Evolutionary conservation across 1,140 invertebrate genomes (phyloP).

Genomic region (Drosophila azteca): DNA sequence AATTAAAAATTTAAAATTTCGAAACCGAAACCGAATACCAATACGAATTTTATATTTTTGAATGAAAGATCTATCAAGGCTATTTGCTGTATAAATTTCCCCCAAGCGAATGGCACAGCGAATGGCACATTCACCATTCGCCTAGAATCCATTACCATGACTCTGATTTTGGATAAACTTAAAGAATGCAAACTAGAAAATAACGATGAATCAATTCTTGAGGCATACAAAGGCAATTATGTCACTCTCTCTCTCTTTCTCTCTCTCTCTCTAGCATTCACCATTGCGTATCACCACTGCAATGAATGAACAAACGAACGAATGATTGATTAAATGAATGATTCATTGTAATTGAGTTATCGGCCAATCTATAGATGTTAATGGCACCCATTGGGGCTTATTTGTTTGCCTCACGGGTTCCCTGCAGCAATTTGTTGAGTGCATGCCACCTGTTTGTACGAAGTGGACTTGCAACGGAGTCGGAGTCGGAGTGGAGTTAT

Average conservation of each 20-base stretch:
- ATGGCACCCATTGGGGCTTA: conserved; percentile 20
- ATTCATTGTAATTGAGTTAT: conserved; percentile 33
- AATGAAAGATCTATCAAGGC: neutral
- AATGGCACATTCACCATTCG: neutral
- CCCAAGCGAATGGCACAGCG: too few species aligned
- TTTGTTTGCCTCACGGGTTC: conserved; percentile 23
- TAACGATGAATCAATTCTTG: too few species aligned
- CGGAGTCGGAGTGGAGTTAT: conserved; percentile 11
- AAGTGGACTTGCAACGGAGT: conserved; percentile 15
- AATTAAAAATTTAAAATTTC: conserved; percentile 4
- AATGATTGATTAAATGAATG: neutral
- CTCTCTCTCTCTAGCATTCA: too few species aligned
- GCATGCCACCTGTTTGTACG: conserved; percentile 35
- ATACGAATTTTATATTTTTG: neutral
- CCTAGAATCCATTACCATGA: too few species aligned
- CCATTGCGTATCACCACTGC: too few species aligned
- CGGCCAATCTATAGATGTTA: conserved; percentile 39
- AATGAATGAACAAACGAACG: neutral
- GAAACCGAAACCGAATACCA: too few species aligned
- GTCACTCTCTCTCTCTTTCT: too few species aligned
- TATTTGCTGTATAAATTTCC: too few species aligned
- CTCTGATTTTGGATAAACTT: too few species aligned
- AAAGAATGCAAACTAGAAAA: too few species aligned
- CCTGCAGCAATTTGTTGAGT: conserved; percentile 15
- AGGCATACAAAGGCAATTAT: too few species aligned